Conservation (phyloP, 2,888 invertebrate species). For the Apamea crenata region DNA sequence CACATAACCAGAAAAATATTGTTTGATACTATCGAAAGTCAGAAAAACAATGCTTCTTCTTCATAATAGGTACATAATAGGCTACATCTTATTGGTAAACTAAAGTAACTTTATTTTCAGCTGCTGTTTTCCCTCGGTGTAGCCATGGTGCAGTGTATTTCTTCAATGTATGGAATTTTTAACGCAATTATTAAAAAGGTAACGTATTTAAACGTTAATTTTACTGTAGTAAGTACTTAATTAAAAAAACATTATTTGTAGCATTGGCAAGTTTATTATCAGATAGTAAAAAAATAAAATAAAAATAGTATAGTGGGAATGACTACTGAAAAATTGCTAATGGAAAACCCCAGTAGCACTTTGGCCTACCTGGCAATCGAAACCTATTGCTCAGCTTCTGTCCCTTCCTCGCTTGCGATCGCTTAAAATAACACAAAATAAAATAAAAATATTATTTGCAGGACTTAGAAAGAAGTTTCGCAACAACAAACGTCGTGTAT, state of each 20-base stretch:
- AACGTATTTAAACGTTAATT: background rate
- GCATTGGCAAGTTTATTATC: background rate
- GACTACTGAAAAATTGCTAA: background rate
- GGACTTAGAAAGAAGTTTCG: constrained; percentile 15
- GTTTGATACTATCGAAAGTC: background rate
- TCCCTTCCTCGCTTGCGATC: too few relatives aligned
- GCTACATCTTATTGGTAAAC: background rate
- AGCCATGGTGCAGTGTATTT: constrained; percentile 54
- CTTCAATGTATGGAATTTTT: constrained; percentile 52
- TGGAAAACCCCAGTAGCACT: background rate
- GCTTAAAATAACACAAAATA: background rate
- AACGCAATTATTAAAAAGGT: constrained; percentile 49
- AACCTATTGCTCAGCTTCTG: background rate
- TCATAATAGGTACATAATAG: background rate
- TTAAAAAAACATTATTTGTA: background rate
- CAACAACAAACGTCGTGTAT: constrained; percentile 29
- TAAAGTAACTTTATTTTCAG: constrained; percentile 27
- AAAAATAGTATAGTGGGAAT: background rate
- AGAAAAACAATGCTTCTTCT: background rate
- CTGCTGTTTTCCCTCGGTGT: constrained; percentile 43
- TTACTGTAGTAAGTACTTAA: background rate
- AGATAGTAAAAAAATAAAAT: too few relatives aligned
- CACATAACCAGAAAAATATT: background rate
- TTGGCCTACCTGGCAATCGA: background rate
- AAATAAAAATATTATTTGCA: constrained; percentile 13